Evolutionary conservation across 2,113 vertebrate species (phyloP).

Genomic region (Ibidorhyncha struthersii): DNA sequence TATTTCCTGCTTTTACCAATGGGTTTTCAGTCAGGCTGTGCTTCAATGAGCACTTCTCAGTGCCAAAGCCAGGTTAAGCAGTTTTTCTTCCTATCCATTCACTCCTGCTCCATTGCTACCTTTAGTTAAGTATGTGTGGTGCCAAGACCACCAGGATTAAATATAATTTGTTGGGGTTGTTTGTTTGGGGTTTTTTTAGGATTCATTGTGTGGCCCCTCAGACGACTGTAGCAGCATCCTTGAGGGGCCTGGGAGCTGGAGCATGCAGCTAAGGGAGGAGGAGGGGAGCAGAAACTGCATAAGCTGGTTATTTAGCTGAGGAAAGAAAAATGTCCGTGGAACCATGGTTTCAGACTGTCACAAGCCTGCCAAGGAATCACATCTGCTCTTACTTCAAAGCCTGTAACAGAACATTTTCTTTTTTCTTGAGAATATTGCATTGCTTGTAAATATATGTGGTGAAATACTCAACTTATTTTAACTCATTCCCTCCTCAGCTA

Average conservation of each 20-base stretch:
- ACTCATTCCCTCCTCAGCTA: neutral
- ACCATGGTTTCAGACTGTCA: neutral
- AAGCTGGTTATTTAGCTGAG: neutral
- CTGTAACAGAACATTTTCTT: neutral
- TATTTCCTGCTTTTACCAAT: neutral
- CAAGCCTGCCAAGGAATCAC: slow-evolving; percentile 33
- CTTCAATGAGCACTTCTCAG: neutral
- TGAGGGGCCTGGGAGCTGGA: neutral
- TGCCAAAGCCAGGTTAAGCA: neutral
- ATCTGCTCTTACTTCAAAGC: slow-evolving; percentile 44
- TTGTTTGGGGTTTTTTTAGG: neutral
- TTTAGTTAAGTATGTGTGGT: neutral
- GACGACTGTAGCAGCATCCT: neutral
- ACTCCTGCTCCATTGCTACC: neutral
- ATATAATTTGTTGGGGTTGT: neutral
- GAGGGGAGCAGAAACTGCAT: neutral
- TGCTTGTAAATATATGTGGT: slow-evolving; percentile 9
- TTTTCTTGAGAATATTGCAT: neutral
- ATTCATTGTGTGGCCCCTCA: neutral
- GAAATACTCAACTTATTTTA: neutral
- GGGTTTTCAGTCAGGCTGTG: neutral
- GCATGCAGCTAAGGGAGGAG: neutral
- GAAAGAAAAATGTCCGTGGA: neutral
- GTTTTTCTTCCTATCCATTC: neutral
- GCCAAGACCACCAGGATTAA: neutral